Percentiles rank a stretch among this genome's conserved stretches.
Conservation (phyloP, 1,140 invertebrate species). For the Varroa destructor region DNA sequence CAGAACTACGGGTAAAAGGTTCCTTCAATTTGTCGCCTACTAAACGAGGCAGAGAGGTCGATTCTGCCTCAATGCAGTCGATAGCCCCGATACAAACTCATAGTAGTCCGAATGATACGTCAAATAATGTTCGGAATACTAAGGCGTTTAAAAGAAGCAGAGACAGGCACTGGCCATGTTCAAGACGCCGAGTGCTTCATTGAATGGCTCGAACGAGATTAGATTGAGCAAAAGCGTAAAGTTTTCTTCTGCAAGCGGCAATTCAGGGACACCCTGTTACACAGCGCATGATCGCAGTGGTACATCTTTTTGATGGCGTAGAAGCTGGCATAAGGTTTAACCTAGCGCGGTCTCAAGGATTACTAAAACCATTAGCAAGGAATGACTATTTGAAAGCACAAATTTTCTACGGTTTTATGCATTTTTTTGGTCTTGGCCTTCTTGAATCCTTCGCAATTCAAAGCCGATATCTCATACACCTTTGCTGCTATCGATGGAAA, state of each 20-base stretch:
- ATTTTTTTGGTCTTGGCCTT: constrained; percentile 69
- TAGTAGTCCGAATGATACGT: no score
- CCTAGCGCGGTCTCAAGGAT: neutral
- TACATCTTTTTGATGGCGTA: constrained; percentile 58
- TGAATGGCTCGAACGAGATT: no score
- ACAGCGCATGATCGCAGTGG: constrained; percentile 69
- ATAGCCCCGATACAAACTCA: no score
- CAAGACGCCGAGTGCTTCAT: no score
- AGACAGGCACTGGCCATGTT: no score
- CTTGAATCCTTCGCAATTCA: constrained; percentile 64
- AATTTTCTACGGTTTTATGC: constrained; percentile 72
- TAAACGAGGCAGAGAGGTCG: no score
- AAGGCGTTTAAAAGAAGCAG: no score
- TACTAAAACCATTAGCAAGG: neutral
- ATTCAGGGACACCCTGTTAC: constrained; percentile 63
- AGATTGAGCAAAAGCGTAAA: constrained; percentile 44
- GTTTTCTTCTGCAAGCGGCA: constrained; percentile 56
- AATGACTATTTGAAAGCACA: constrained; percentile 32
- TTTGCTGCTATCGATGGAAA: constrained; percentile 75
- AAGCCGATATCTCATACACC: constrained; percentile 79
- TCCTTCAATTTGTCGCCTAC: no score
- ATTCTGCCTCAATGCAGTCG: no score
- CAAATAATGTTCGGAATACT: no score
- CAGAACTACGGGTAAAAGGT: no score
- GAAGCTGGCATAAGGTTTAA: neutral